These are phyloP conservation scores for Pandemis corylana DNA, from an alignment of 2,888 invertebrate species.

Conservation along the genomic window DNA sequence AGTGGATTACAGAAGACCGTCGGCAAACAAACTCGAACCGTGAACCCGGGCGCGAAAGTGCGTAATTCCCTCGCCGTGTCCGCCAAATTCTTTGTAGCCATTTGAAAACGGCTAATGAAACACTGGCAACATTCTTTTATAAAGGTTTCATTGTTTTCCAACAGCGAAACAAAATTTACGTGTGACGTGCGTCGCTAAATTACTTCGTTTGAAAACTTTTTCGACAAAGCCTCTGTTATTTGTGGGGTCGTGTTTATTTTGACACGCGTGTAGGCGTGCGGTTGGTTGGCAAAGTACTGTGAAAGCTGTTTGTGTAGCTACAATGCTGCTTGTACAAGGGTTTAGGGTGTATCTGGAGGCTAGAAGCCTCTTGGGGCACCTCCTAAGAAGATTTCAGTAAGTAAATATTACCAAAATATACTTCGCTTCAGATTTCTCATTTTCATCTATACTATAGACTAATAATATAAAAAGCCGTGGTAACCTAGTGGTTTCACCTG, in stretches of 20 bases:
- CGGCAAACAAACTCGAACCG: conserved; percentile 23
- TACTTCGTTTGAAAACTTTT: conserved; percentile 37
- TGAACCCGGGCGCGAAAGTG: conserved; percentile 7
- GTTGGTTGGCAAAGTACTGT: conserved; percentile 3
- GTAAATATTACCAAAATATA: too few relatives aligned
- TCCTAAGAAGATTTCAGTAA: not conserved
- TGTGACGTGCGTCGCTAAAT: conserved; percentile 28
- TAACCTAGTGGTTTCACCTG: too few relatives aligned
- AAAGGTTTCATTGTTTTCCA: conserved; percentile 36
- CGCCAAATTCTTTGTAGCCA: conserved; percentile 32
- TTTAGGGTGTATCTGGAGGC: not conserved
- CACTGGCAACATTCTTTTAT: conserved; percentile 34
- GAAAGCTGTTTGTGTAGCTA: conserved; percentile 8
- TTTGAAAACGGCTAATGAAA: conserved; percentile 35
- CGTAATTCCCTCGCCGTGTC: conserved; percentile 15
- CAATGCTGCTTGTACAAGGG: conserved; percentile 2
- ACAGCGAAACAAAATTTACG: conserved; percentile 35
- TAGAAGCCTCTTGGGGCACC: not conserved
- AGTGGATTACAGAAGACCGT: conserved; percentile 26
- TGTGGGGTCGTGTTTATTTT: conserved; percentile 28
- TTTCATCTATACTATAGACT: too few relatives aligned
- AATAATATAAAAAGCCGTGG: too few relatives aligned
- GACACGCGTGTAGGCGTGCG: conserved; percentile 15
- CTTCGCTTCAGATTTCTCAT: too few relatives aligned
- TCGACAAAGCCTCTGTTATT: conserved; percentile 18